phyloP scores from a whole-genome alignment of 2,888 invertebrate genomes.

The Ditylenchus weischeri region DNA sequence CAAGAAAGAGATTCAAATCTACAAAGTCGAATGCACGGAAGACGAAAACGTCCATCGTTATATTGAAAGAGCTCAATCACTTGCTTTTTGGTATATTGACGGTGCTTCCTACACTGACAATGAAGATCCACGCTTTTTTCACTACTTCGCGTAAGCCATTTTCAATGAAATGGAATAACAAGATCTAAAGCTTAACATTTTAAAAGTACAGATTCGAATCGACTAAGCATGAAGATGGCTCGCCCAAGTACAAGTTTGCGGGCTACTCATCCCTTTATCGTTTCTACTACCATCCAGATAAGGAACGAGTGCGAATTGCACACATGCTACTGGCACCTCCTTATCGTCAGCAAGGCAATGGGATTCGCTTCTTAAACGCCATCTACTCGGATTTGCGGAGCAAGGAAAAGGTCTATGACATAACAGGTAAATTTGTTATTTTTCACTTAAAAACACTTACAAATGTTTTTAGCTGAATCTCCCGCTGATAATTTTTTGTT shows the following conservation, averaged over 20 bases:
- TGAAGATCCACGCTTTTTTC: constrained; percentile 84
- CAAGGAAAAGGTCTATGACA: constrained; percentile 67
- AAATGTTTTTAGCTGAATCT: constrained; percentile 75
- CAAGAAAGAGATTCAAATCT: constrained; percentile 33
- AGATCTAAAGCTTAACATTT: constrained; percentile 1
- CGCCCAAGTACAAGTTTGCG: constrained; percentile 68
- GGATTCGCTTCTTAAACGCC: constrained; percentile 72
- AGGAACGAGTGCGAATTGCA: constrained; percentile 78
- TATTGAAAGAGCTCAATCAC: constrained; percentile 81
- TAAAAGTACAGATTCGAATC: constrained; percentile 20
- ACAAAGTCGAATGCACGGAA: constrained; percentile 26
- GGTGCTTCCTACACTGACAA: constrained; percentile 83
- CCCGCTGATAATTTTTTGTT: constrained; percentile 85
- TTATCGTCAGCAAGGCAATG: constrained; percentile 68
- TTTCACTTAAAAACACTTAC: constrained; percentile 41
- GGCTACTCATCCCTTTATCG: constrained; percentile 89
- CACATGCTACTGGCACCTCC: constrained; percentile 54
- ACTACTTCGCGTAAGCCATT: constrained; percentile 49
- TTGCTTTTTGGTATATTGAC: constrained; percentile 82
- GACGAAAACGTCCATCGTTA: constrained; percentile 16
- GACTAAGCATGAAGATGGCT: neutral
- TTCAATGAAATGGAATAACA: neutral
- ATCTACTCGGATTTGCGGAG: constrained; percentile 67
- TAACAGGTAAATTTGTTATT: constrained; percentile 67
- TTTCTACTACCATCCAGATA: constrained; percentile 86